Evolutionary conservation across 1,140 invertebrate genomes (phyloP).

Genomic region (Araneus ventricosus): DNA sequence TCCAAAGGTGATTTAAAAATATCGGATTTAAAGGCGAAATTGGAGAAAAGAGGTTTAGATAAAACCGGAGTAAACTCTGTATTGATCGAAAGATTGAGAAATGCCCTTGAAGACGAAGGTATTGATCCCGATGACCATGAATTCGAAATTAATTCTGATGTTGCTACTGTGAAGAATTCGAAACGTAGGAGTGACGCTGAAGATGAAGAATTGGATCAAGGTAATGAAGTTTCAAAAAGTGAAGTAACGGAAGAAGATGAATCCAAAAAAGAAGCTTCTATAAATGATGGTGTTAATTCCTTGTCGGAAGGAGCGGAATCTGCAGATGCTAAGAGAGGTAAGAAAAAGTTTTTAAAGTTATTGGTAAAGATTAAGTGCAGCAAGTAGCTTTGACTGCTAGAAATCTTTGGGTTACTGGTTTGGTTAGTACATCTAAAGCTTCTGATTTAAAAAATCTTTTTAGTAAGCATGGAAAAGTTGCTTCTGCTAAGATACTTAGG

Average conservation of each 20-base stretch:
- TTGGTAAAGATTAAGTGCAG: slow-evolving; percentile 60
- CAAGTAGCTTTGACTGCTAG: slow-evolving; percentile 79
- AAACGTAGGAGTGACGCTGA: slow-evolving; percentile 27
- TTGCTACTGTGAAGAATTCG: not conserved
- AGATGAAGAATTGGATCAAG: slow-evolving; percentile 6
- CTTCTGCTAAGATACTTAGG: slow-evolving; percentile 96
- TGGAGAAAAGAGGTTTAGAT: slow-evolving; percentile 93
- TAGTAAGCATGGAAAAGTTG: slow-evolving; percentile 94
- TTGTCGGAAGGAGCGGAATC: not conserved
- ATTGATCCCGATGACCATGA: slow-evolving; percentile 87
- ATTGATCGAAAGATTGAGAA: slow-evolving; percentile 86
- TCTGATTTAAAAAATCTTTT: slow-evolving; percentile 95
- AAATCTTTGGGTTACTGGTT: slow-evolving; percentile 95
- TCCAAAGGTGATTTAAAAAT: slow-evolving; percentile 82
- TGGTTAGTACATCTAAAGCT: slow-evolving; percentile 92
- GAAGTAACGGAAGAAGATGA: not conserved
- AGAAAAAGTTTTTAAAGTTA: slow-evolving; percentile 63
- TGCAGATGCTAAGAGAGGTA: slow-evolving; percentile 28
- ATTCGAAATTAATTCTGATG: slow-evolving; percentile 82
- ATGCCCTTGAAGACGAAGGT: slow-evolving; percentile 90
- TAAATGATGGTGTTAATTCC: not conserved
- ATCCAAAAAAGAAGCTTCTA: not conserved
- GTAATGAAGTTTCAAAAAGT: not conserved
- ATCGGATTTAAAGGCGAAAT: slow-evolving; percentile 88
- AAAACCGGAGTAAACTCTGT: slow-evolving; percentile 93